Percentiles rank a stretch among this genome's conserved stretches.
Evolutionary conservation across 2,797 vertebrate species (phyloP).

Genomic region (Iguana delicatissima): DNA sequence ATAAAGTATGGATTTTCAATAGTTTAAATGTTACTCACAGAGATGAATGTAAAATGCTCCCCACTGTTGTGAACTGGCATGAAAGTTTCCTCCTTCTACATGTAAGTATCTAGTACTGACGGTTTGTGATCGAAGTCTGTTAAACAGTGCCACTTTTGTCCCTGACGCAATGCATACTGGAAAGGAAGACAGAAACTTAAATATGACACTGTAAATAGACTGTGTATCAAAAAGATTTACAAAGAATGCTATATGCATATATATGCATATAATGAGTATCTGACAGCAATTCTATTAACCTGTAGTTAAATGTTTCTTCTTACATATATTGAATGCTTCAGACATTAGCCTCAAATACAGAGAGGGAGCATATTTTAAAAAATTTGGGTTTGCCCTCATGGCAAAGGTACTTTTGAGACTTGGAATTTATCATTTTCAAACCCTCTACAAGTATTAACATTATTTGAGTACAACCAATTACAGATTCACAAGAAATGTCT

Average conservation of each 20-base stretch:
- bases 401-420: not conserved
- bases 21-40: constrained; percentile 82
- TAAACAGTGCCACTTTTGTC: constrained; percentile 99
- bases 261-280: not conserved
- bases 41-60: constrained; percentile 99
- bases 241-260: not conserved
- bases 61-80: constrained; percentile 99
- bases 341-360: not conserved
- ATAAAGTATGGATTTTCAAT: constrained; percentile 16
- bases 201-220: constrained; percentile 39
- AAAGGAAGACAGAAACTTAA: constrained; percentile 67
- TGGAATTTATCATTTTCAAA: not conserved
- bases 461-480: not conserved
- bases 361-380: not conserved
- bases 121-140: constrained; percentile 96
- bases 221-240: not conserved
- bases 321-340: not conserved
- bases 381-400: not conserved
- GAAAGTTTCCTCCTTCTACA: constrained; percentile 98
- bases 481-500: not conserved
- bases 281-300: not conserved
- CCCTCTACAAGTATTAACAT: not conserved
- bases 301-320: not conserved
- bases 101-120: constrained; percentile 98
- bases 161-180: constrained; percentile 98